Conservation (phyloP, 2,113 vertebrate genomes). For the Felis chaus region DNA sequence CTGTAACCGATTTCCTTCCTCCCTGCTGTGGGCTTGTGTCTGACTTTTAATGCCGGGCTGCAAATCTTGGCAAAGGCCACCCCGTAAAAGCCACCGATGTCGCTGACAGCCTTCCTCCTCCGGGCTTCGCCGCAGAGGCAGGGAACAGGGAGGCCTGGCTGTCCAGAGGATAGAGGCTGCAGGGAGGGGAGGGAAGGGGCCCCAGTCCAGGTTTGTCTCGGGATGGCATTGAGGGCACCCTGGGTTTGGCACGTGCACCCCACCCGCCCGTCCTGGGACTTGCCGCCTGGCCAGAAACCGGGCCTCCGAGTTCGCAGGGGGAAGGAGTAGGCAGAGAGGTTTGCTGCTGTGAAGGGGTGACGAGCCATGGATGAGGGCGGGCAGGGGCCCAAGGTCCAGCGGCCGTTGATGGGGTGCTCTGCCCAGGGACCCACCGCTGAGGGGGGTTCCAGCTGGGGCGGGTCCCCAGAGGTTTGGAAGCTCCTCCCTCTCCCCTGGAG, state of each 20-base stretch:
- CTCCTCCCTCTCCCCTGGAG: rapidly evolving
- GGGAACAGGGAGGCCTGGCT: neutral
- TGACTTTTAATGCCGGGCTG: neutral
- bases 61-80: neutral
- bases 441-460: neutral
- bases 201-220: rapidly evolving
- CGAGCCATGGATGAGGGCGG: rapidly evolving
- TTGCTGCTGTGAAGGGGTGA: rapidly evolving
- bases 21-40: rapidly evolving
- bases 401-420: rapidly evolving
- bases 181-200: neutral
- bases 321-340: neutral
- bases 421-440: rapidly evolving
- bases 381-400: neutral
- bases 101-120: neutral
- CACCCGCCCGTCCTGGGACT: rapidly evolving
- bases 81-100: rapidly evolving
- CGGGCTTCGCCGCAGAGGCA: rapidly evolving
- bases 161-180: rapidly evolving
- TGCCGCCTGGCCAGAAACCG: neutral
- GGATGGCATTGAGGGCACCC: rapidly evolving
- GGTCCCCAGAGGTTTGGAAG: rapidly evolving
- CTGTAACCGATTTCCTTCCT: neutral
- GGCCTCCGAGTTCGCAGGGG: rapidly evolving
- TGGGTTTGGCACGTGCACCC: neutral